Evolutionary conservation across 2,113 vertebrate genomes (phyloP), one percentile per base, ranked within the genome.

Genomic region (Nerophis lumbriciformis): DNA sequence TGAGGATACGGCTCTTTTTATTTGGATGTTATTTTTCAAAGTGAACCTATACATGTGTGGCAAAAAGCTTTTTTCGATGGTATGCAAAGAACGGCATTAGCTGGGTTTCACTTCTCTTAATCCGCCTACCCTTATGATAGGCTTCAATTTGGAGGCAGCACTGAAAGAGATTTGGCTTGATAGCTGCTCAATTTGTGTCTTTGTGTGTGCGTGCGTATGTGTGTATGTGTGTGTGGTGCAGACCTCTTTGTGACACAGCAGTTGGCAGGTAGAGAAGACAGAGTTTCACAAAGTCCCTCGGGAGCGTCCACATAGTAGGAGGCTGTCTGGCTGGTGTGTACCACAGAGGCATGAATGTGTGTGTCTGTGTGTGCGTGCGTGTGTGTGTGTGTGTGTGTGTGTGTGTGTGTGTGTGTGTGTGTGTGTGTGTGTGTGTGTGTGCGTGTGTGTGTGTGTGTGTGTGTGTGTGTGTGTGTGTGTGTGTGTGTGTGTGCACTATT

Each of bases 1-100:
- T 65, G 78, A 76, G 75, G 60, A 48, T 7, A 44, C 68, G 71
- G 71, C 69, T 35, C 72, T 69, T 77, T 84, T 71, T 62, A 62
- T 59, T 66, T 58, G 14, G 52, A 8, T 5, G 12, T 6, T 19
- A 16, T 7, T 37, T 42, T 58, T 52, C 42, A 9, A 54, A 35
- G 13, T 53, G 21, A 53, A 14, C 51, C 13, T 35, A 11, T 45
- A 45, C 42, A 45, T 45, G 5, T 13, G 19, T 13, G 51, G 64
- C 38, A 53, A 58, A 44, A 66, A 69, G 48, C 38, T 50, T 64
- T 47, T 35, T 48, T 62, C 28, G 77, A 57, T 21, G n/a, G 49
- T 58, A 48, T 62, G 61, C 60, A 35, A 55, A 60, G 65, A 61
- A 6, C 7, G 6, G 42, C 56, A 64, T 72, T 68, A 72, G 68